Base-by-base conservation (phyloP, 2,113 vertebrate genomes). In the Lampris megalopsis region DNA sequence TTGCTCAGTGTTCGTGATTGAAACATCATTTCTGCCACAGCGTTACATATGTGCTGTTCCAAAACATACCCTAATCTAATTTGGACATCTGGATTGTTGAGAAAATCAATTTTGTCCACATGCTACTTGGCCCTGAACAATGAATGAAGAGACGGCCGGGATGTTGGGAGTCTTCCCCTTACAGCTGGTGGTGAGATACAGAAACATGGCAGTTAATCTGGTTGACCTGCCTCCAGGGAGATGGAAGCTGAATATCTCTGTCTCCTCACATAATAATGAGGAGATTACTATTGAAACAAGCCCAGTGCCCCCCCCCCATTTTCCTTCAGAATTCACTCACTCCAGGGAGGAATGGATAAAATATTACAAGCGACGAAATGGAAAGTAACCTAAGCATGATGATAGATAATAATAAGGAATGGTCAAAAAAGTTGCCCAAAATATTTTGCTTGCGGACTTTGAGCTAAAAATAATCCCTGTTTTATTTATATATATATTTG, bases 81-180 rank as follows among this genome's bases (percentile, higher is more conserved):
- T 52, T 58, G 63, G 63, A 83, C 81, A 74, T 74, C 60, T 80
- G 78, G 73, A 75, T 79, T 70, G 42, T n/a, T 63, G 3, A 2
- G 36, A 77, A 71, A 84, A 84, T 74, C 85, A 80, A 82, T 87
- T 59, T 72, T 71, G 50, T 69, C 58, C 45, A 71, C 62, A 80
- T 62, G 24, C 65, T 77, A 52, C 40, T 65, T 11, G 35, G 66
- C 69, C 75, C 70, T 24, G 1, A 68, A 67, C 43, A 67, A 63
- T 57, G 9, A 71, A 53, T 59, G 7, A 50, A 64, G 47, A 72
- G 62, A 67, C 47, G 41, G 67, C 36, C 36, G 45, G 58, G 67
- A 76, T 54, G 37, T 24, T 37, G 41, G 49, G 43, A 68, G 9
- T 52, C 52, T 56, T 59, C 43, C 24, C 24, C 54, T 54, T 54